Base-by-base conservation (phyloP, 2,113 vertebrate genomes). In the Leptobrachium ailaonicum region DNA sequence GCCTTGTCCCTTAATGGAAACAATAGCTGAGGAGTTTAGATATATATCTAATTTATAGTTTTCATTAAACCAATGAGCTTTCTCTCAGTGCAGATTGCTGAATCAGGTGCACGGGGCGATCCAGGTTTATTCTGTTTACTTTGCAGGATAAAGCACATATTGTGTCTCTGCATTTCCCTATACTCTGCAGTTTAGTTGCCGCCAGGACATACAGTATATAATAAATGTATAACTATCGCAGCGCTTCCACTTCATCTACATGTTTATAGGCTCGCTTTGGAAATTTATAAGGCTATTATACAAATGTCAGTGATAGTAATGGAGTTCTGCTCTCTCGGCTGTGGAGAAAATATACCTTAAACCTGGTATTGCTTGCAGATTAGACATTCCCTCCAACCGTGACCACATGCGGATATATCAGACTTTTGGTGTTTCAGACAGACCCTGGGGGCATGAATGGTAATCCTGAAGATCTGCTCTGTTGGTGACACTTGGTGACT, bases 121-220 rank as follows among this genome's bases (percentile, higher is more conserved):
- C 77, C 60, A 66, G 70, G 70, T 73, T 32, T 79, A 66, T 53
- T 14, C 60, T 66, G 66, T 79, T 73, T 79, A 73, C 70, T 73
- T 73, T 66, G 45, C 47, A 79, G 71, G 67, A 71, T 32, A 32
- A 32, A 32, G 20, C 20, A 32, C 20, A 72, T 32, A 79, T 72
- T 72, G 63, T 42, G 44, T 67, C 70, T 73, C 45, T n/a, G 20
- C 11, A 41, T 66, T 72, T 64, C 64, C 42, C 70, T 13, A 47
- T 66, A 73, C 41, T 73, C 77, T 73, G 70, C 70, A 79, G 43
- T 79, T 73, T 79, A 73, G 60, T 73, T 73, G 77, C 77, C 77
- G 77, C 77, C 77, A 79, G 42, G 13, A 60, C 70, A 73, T 53
- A 32, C 20, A 32, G 20, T 32, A 73, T 66, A 66, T 66, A 79